These are phyloP conservation scores for Ptychobarbus kaznakovi DNA, from an alignment of 2,797 vertebrate species.

Conservation along the genomic window DNA sequence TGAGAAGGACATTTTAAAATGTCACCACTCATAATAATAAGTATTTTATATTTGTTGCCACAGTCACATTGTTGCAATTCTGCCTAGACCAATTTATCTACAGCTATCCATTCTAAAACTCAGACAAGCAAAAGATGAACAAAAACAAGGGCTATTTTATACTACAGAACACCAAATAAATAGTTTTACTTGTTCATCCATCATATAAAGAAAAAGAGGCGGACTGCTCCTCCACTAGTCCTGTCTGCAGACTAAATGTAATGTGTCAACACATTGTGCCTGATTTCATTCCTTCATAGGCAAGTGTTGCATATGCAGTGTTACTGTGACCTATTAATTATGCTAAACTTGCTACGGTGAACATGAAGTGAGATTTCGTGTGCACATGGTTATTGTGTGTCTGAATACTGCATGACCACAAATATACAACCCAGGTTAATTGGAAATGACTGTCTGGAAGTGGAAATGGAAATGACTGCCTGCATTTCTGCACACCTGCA, in stretches of 20 bases:
- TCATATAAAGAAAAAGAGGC: constrained; percentile 6
- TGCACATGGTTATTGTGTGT: not conserved
- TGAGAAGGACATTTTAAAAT: constrained; percentile 20
- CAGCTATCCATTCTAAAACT: constrained; percentile 28
- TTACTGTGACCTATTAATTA: constrained; percentile 12
- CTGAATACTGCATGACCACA: not conserved
- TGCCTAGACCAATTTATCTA: constrained; percentile 33
- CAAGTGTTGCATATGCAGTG: not conserved
- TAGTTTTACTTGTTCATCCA: not conserved
- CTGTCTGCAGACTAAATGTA: not conserved
- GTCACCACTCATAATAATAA: constrained; percentile 23
- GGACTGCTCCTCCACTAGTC: not conserved
- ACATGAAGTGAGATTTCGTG: not conserved
- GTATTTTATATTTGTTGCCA: constrained; percentile 26
- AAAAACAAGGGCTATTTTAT: constrained; percentile 1
- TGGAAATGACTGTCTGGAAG: not conserved
- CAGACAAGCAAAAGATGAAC: constrained; percentile 20
- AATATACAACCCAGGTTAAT: not conserved
- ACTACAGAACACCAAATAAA: constrained; percentile 27
- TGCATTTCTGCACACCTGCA: not conserved
- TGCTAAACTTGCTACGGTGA: not conserved
- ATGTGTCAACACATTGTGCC: not conserved
- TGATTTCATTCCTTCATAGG: not conserved
- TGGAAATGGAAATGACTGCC: not conserved
- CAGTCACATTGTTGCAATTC: constrained; percentile 19